Base-by-base conservation (phyloP, 2,888 invertebrate genomes). In the Ectobius pallidus region DNA sequence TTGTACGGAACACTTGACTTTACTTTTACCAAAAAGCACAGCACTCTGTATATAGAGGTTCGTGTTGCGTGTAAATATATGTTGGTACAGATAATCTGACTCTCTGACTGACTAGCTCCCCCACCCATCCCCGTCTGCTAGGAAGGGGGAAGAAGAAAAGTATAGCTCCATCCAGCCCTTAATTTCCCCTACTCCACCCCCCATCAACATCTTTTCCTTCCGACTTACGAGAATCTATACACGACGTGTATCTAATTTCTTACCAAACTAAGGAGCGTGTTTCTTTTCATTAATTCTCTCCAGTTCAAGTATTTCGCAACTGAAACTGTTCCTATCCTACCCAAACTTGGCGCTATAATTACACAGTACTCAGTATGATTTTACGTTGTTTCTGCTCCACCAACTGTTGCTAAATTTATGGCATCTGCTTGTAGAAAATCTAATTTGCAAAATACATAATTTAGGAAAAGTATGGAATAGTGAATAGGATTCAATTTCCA, bases 261-360 rank as follows among this genome's bases (percentile, higher is more conserved):
- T 11, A 7, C 18, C 18, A 46, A 46, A 20, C 46, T 2, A 46
- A 18, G n/a, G 18, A 4, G n/a, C 11, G 6, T 3, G 18, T 46
- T 20, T n/a, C 39, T 22, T 63, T 63, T 63, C 63, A 22, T 63
- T 63, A 42, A 22, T 39, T 63, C 42, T 63, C 63, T 14, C 42
- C 63, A 22, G 25, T 34, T 63, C 42, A 42, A 42, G 25, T 7
- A 25, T n/a, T n/a, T n/a, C n/a, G n/a, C n/a, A n/a, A n/a, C n/a
- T n/a, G n/a, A n/a, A n/a, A n/a, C n/a, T n/a, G n/a, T n/a, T n/a
- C n/a, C n/a, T n/a, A n/a, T n/a, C n/a, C n/a, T n/a, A n/a, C n/a
- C n/a, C n/a, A n/a, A n/a, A n/a, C n/a, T n/a, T n/a, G n/a, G n/a
- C n/a, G n/a, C n/a, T n/a, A n/a, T n/a, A n/a, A n/a, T n/a, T n/a